A percentile compares a stretch with the other conserved stretches of the same genome.
Evolutionary conservation across 2,888 invertebrate species (phyloP).

Genomic region (Hermaeophaga mercurialis): DNA sequence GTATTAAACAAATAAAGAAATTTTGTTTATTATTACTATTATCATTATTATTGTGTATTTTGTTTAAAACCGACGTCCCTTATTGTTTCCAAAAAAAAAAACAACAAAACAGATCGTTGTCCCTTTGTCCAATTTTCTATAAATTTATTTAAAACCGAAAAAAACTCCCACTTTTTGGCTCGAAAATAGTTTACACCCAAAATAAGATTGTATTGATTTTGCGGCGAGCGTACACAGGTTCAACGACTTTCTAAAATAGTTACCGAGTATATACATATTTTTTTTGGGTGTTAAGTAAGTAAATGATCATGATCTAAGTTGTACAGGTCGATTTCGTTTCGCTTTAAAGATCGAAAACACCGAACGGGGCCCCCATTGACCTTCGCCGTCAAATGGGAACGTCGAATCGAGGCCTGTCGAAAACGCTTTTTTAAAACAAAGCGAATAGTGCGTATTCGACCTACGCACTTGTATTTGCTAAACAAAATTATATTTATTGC

Average conservation of each 20-base stretch:
- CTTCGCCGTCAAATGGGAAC: constrained; percentile 22
- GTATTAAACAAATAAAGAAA: too few species aligned
- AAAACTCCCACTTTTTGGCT: too few species aligned
- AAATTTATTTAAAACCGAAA: too few species aligned
- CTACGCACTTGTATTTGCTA: constrained; percentile 16
- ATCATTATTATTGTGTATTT: too few species aligned
- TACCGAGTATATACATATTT: background rate
- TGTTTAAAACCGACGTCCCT: too few species aligned
- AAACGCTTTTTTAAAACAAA: constrained; percentile 1
- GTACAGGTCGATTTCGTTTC: background rate
- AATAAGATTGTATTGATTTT: background rate
- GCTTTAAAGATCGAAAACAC: constrained; percentile 3
- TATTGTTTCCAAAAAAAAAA: too few species aligned
- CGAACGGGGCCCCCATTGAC: constrained; percentile 25
- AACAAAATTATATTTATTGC: constrained; percentile 13
- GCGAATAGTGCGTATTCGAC: constrained; percentile 12
- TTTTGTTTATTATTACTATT: too few species aligned
- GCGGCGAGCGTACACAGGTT: background rate
- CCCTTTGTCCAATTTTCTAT: too few species aligned
- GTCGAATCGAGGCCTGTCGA: constrained; percentile 2
- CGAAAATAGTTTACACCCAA: background rate
- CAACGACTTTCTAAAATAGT: constrained; percentile 2
- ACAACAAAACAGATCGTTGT: too few species aligned
- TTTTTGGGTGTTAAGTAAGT: background rate
- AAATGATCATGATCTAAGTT: too few species aligned